Base-by-base conservation (phyloP, 2,113 vertebrate genomes). In the Dipodomys stephensi region DNA sequence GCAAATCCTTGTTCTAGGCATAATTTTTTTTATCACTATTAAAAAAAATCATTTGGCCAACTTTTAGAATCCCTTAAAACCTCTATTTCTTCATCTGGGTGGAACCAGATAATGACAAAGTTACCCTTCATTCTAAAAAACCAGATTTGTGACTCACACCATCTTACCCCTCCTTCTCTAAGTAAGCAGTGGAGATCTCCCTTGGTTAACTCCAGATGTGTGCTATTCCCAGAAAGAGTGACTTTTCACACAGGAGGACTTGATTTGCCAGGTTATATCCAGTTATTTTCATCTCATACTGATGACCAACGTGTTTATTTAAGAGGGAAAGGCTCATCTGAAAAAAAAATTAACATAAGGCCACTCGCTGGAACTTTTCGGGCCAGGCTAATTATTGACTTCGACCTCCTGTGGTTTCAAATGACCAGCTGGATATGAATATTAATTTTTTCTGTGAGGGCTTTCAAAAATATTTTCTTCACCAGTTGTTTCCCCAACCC, bases 391-490 rank as follows among this genome's bases (percentile, higher is more conserved):
- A 96, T 94, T 18, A 95, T 76, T 85, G 91, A 94, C 95, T 97
- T 95, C 49, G 76, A 76, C 74, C 94, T 95, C 46, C 60, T 91
- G 64, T 94, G 88, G 44, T 96, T 96, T 97, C 95, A 90, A 68
- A 96, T 90, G 95, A 97, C 90, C 97, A 98, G 97, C 94, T 97
- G 97, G 92, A 84, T 91, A 96, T 98, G 97, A 97, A 98, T 98
- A 97, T 98, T 98, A 96, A 97, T 98, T 97, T 98, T 39, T 97
- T 95, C 95, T 97, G 96, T 69, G 84, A 97, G 95, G 95, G 84
- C 53, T 97, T 97, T 46, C 83, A 1, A 49, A 93, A 95, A 94
- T 87, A 83, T 96, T 96, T 95, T 95, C 39, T 80, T 95, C n/a
- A 88, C 32, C 88, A 95, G 83, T 96, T 95, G 94, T 96, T 98